Conservation (phyloP, 2,797 vertebrate genomes). For the Alosa sapidissima region DNA sequence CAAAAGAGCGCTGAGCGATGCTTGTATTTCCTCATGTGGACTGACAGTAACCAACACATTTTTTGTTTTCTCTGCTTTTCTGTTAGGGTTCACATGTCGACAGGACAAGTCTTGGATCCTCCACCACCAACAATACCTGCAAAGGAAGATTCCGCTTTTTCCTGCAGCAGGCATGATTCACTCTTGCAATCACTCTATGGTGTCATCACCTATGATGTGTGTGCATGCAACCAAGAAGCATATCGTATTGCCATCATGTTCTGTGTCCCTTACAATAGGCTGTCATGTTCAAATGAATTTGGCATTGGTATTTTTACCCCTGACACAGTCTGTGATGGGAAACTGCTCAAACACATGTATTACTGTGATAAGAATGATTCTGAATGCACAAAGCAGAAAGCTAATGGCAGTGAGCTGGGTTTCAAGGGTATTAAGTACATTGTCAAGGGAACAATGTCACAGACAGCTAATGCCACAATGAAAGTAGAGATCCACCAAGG, state of each 20-base stretch:
- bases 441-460: too few relatives aligned
- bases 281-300: not conserved
- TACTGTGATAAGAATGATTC: too few relatives aligned
- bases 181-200: not conserved
- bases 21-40: not conserved
- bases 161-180: not conserved
- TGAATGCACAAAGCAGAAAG: too few relatives aligned
- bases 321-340: not conserved
- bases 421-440: too few relatives aligned
- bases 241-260: not conserved
- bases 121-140: not conserved
- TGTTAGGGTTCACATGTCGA: not conserved
- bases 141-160: not conserved
- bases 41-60: too few relatives aligned
- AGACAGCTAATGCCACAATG: too few relatives aligned
- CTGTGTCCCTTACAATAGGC: not conserved
- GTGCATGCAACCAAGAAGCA: not conserved
- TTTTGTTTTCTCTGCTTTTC: not conserved
- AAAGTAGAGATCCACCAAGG: too few relatives aligned
- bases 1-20: too few relatives aligned
- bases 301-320: not conserved
- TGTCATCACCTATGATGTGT: not conserved
- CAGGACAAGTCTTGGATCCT: not conserved
- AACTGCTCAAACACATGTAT: too few relatives aligned
- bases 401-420: too few relatives aligned